Conservation (phyloP, 2,113 vertebrate genomes). For the Salminus brasiliensis region DNA sequence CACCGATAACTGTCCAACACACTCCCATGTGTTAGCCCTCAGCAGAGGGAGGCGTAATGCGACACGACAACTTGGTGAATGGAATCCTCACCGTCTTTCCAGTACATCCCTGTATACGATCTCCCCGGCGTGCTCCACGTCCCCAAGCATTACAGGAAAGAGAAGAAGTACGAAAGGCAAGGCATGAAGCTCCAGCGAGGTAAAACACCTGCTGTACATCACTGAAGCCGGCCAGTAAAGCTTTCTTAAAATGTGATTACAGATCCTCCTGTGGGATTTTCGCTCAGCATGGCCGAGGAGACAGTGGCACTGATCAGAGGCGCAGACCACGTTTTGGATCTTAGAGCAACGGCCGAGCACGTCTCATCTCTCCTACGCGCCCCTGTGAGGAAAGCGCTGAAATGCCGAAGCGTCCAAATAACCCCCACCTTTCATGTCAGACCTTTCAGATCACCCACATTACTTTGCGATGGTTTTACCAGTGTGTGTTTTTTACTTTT, state of each 20-base stretch:
- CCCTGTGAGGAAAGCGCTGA: not conserved
- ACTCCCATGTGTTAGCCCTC: not conserved
- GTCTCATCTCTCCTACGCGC: conserved; percentile 15
- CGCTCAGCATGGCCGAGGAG: not conserved
- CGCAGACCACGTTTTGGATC: not conserved
- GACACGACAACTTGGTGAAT: conserved; percentile 32
- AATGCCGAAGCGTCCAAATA: conserved; percentile 19
- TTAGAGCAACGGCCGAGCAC: not conserved
- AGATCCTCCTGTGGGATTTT: conserved; percentile 4
- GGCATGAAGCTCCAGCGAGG: not conserved
- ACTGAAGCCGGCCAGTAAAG: conserved; percentile 16
- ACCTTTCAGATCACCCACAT: conserved; percentile 31
- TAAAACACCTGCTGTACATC: conserved; percentile 29
- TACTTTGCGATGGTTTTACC: conserved; percentile 5
- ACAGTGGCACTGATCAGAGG: conserved; percentile 18
- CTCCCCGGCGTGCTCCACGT: conserved; percentile 18
- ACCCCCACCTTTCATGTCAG: conserved; percentile 16
- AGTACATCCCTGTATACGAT: conserved; percentile 20
- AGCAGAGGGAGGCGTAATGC: not conserved
- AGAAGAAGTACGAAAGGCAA: not conserved
- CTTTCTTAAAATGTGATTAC: conserved; percentile 29
- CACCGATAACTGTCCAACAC: conserved; percentile 13
- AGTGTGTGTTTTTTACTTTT: conserved; percentile 5
- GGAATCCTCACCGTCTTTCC: conserved; percentile 12
- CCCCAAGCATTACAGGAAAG: conserved; percentile 10